These are phyloP conservation scores for Montifringilla adamsi DNA, from an alignment of 2,113 vertebrate genomes.

Conservation along the genomic window DNA sequence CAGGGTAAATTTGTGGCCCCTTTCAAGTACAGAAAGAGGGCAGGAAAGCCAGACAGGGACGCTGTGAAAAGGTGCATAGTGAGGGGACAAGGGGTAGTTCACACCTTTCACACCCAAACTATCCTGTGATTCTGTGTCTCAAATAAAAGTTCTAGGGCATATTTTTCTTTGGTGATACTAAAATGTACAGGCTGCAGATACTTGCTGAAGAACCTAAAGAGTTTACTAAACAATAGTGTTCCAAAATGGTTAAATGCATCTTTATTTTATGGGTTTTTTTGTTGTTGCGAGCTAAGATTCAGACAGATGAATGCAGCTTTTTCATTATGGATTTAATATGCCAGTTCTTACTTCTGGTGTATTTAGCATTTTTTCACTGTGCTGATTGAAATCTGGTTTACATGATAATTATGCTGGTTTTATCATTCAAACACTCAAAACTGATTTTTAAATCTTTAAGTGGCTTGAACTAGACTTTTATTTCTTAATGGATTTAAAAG, in stretches of 20 bases:
- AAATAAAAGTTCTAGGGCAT: neutral
- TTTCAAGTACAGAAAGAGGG: neutral
- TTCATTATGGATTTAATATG: neutral
- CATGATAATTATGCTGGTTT: constrained; percentile 48
- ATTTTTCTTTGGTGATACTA: neutral
- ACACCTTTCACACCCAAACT: neutral
- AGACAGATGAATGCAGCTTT: neutral
- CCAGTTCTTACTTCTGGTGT: constrained; percentile 13
- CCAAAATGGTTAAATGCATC: neutral
- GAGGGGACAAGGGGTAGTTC: neutral
- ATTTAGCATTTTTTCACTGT: constrained; percentile 52
- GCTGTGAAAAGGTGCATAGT: neutral
- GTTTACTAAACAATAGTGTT: neutral
- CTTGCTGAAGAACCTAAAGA: neutral
- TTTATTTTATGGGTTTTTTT: neutral
- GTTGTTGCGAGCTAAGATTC: neutral
- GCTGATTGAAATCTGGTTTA: constrained; percentile 62
- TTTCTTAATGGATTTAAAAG: constrained; percentile 53
- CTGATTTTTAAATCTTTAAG: constrained; percentile 62
- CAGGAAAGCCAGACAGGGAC: neutral
- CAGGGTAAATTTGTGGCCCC: neutral
- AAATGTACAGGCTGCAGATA: neutral
- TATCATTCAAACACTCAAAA: constrained; percentile 50
- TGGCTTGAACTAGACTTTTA: constrained; percentile 32
- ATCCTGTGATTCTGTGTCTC: neutral